These are phyloP conservation scores for Bruchidius siliquastri DNA, from an alignment of 2,888 invertebrate genomes.

Conservation along the genomic window DNA sequence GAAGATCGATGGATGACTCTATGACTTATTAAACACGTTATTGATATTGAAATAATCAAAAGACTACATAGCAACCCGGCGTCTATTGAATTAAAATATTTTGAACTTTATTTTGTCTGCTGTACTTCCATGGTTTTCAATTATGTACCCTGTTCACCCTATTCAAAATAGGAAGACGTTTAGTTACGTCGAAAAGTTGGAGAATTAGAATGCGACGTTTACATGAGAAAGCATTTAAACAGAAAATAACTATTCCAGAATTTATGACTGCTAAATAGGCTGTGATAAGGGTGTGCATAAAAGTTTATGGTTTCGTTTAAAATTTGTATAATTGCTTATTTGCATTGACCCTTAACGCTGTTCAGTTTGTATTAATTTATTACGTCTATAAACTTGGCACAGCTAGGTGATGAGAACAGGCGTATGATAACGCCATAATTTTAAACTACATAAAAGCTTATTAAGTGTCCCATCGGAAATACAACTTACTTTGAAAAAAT, in stretches of 20 bases:
- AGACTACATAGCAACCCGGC: too few relatives aligned
- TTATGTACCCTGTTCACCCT: constrained; percentile 18
- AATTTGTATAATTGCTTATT: constrained; percentile 29
- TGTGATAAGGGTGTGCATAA: constrained; percentile 16
- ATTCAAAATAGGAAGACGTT: constrained; percentile 15
- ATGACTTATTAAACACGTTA: too few relatives aligned
- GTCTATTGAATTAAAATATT: too few relatives aligned
- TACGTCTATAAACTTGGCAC: too few relatives aligned
- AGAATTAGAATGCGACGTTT: constrained; percentile 15
- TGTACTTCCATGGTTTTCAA: background rate
- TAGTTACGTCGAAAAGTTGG: constrained; percentile 22
- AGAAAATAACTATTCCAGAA: constrained; percentile 24
- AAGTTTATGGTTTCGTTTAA: constrained; percentile 28
- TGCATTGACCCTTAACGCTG: constrained; percentile 5
- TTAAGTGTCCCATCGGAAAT: too few relatives aligned
- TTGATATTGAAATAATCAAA: too few relatives aligned
- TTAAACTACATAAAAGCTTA: too few relatives aligned
- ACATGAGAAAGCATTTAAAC: constrained; percentile 24
- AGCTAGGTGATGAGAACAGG: too few relatives aligned
- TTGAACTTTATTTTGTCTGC: background rate
- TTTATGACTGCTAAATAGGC: constrained; percentile 8
- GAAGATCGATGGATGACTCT: too few relatives aligned
- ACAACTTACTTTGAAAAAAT: too few relatives aligned
- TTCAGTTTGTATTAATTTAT: background rate
- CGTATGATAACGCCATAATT: too few relatives aligned